phyloP scores from a whole-genome alignment of 2,888 invertebrate genomes.

The Hydrotaea diabolus region DNA sequence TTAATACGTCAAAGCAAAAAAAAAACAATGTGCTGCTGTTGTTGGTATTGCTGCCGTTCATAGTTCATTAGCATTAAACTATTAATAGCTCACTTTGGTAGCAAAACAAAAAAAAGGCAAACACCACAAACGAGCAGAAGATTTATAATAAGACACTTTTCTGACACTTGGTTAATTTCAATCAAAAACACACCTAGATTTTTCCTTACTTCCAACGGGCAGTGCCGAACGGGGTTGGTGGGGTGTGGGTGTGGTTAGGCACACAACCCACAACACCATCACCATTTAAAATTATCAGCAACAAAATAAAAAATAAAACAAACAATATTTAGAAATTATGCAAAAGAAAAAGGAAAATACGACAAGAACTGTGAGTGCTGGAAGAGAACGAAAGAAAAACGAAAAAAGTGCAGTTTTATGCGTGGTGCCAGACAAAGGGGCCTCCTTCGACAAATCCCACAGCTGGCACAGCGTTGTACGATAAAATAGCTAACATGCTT shows the following conservation, averaged over 20 bases:
- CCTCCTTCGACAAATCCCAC: constrained; percentile 37
- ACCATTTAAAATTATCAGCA: constrained; percentile 60
- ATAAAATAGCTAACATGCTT: neutral
- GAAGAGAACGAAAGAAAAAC: constrained; percentile 33
- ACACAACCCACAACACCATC: constrained; percentile 40
- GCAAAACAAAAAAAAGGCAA: neutral
- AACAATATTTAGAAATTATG: constrained; percentile 53
- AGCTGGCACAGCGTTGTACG: neutral
- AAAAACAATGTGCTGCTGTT: no score
- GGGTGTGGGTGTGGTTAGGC: no score
- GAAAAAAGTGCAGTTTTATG: constrained; percentile 2
- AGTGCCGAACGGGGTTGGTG: neutral
- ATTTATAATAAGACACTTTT: constrained; percentile 63
- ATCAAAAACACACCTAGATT: constrained; percentile 68
- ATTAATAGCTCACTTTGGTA: constrained; percentile 11
- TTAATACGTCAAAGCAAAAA: no score
- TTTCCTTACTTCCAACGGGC: constrained; percentile 21
- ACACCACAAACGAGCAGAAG: neutral
- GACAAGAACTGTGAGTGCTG: neutral
- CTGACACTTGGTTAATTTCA: constrained; percentile 68
- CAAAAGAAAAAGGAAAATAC: constrained; percentile 20
- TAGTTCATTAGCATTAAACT: constrained; percentile 60
- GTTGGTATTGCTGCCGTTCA: neutral
- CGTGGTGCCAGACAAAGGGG: constrained; percentile 61
- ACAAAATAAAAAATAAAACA: constrained; percentile 34